Conservation (phyloP, 2,113 vertebrate species). For the Psettodes erumei region DNA sequence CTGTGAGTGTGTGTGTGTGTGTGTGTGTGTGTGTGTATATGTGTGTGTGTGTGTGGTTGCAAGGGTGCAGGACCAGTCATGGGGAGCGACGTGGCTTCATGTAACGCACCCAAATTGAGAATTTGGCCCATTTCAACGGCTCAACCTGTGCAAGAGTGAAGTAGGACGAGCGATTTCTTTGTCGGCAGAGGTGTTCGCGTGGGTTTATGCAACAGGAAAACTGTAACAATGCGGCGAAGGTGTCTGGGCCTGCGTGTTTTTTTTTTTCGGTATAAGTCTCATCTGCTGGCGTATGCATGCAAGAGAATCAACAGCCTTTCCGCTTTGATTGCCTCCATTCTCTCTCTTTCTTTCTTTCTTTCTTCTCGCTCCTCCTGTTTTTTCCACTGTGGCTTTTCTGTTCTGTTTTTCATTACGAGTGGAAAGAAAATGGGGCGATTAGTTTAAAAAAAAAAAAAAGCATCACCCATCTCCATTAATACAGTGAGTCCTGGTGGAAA, state of each 20-base stretch:
- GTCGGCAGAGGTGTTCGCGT: constrained; percentile 19
- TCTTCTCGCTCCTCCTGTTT: constrained; percentile 44
- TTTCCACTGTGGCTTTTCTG: constrained; percentile 65
- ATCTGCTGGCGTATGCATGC: constrained; percentile 2
- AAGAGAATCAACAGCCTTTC: constrained; percentile 20
- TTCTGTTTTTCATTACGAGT: constrained; percentile 76
- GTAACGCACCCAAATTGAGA: constrained; percentile 52
- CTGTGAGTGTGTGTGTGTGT: constrained; percentile 14
- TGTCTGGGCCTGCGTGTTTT: not conserved
- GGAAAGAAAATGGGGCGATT: constrained; percentile 68
- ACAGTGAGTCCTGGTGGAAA: constrained; percentile 59
- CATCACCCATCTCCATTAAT: constrained; percentile 63
- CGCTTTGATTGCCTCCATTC: constrained; percentile 40
- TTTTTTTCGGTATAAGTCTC: not conserved
- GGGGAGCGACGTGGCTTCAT: constrained; percentile 24
- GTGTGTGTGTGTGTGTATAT: not conserved
- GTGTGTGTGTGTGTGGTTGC: not conserved
- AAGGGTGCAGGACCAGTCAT: constrained; percentile 7
- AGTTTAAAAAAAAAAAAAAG: constrained; percentile 68
- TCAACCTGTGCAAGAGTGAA: constrained; percentile 46
- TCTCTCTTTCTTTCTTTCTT: constrained; percentile 21
- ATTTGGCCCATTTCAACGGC: constrained; percentile 52
- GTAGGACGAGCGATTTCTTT: constrained; percentile 40
- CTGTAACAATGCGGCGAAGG: not conserved
- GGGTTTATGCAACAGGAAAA: constrained; percentile 23